These are phyloP conservation scores for Pseudomyrmex gracilis DNA, from an alignment of 1,140 invertebrate genomes.

Conservation along the genomic window DNA sequence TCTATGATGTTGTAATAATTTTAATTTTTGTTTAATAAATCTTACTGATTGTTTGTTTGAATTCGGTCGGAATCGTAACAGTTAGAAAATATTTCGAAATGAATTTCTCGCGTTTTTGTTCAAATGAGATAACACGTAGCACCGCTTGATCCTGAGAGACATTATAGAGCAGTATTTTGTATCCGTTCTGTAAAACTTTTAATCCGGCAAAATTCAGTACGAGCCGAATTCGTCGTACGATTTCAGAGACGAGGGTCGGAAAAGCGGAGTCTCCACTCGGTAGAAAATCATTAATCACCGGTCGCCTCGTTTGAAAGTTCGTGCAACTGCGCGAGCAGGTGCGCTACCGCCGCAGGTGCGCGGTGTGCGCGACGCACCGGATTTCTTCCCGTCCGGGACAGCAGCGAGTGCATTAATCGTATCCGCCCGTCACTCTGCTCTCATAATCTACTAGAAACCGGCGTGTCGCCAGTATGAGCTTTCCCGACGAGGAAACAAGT, in stretches of 20 bases:
- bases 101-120: not conserved
- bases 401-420: slow-evolving; percentile 65
- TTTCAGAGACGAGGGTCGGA: not conserved
- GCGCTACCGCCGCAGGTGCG: slow-evolving; percentile 57
- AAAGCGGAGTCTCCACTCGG: slow-evolving; percentile 22
- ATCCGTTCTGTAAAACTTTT: slow-evolving; percentile 30
- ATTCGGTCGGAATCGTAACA: too few relatives aligned
- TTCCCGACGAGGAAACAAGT: slow-evolving; percentile 68
- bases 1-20: too few relatives aligned
- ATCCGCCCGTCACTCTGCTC: slow-evolving; percentile 55
- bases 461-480: slow-evolving; percentile 59
- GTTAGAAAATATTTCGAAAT: not conserved
- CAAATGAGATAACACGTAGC: slow-evolving; percentile 23
- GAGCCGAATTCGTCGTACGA: slow-evolving; percentile 33
- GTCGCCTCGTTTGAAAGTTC: slow-evolving; percentile 59
- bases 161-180: slow-evolving; percentile 25
- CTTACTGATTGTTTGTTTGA: too few relatives aligned
- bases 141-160: not conserved
- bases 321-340: slow-evolving; percentile 58
- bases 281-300: slow-evolving; percentile 55
- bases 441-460: slow-evolving; percentile 63
- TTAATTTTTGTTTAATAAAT: too few relatives aligned
- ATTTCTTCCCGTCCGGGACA: slow-evolving; percentile 67
- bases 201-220: slow-evolving; percentile 21
- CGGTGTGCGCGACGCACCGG: slow-evolving; percentile 47